Evolutionary conservation across 2,113 vertebrate genomes (phyloP), one percentile per base, ranked within the genome.

Genomic region (Tragelaphus imberbis): DNA sequence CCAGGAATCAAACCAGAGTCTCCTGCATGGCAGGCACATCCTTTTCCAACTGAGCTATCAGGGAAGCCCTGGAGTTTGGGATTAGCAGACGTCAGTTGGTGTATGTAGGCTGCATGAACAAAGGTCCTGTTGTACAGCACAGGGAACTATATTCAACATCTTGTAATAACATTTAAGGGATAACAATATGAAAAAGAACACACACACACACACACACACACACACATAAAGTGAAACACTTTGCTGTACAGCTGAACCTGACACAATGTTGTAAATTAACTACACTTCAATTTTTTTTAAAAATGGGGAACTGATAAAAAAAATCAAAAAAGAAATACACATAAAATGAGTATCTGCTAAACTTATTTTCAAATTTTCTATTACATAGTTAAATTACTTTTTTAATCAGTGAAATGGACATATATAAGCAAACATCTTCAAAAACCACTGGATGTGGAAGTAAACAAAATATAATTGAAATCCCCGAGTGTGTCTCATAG

Each of bases 231-330:
- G 61, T 7, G 61, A 63, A 30, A 63, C 15, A 49, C 44, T 80
- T 80, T 51, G 25, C 15, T 17, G 8, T 80, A 49, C 44, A 10
- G 4, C 47, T 80, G 44, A 30, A 51, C 1, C 8, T 10, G 4
- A 51, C 47, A 80, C 47, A 80, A 30, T 17, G 8, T 6, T 49
- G 77, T 17, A 1, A 10, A 80, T 30, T 16, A 80, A 49, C 27
- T 17, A 30, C 16, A 49, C 15, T 51, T 51, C 28, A 6, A 51
- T 51, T 33, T 1, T 5, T 30, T 3, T 30, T 3, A 0, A 4
- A 27, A 47, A 47, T 15, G 44, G 40, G 40, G 23, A 77, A 44
- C 12, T 14, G 40, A 63, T 25, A 15, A 27, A 8, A 16, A 49
- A 28, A 49, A 4, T 49, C 15, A 11, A 33, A 51, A 49, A 30